phyloP scores from a whole-genome alignment of 1,140 invertebrate genomes.

The Ceratina japonica region DNA sequence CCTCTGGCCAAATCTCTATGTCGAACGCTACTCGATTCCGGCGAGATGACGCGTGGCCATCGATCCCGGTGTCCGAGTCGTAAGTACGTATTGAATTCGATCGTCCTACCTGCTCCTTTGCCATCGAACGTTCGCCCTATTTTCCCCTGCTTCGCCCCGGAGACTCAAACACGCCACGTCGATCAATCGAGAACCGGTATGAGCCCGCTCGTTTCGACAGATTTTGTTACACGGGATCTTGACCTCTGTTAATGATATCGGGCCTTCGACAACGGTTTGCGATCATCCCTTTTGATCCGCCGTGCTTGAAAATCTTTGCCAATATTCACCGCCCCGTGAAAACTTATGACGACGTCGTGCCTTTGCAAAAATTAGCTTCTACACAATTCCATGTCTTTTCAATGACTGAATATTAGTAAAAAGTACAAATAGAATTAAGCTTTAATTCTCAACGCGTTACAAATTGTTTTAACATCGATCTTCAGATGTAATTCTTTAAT shows the following conservation, averaged over 20 bases:
- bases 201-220: neutral
- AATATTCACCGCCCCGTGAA: no score
- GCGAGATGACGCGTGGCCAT: constrained; percentile 6
- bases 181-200: neutral
- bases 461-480: no score
- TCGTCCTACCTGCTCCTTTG: neutral
- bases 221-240: neutral
- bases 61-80: constrained; percentile 2
- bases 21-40: neutral
- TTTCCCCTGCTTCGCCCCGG: neutral
- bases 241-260: constrained; percentile 7
- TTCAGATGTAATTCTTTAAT: no score
- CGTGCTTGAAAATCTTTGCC: no score
- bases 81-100: constrained; percentile 19
- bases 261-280: neutral
- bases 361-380: no score
- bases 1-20: neutral
- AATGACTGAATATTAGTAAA: no score
- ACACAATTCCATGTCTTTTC: no score
- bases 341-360: no score
- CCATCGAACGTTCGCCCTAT: neutral
- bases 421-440: no score
- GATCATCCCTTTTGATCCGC: neutral
- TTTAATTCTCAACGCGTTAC: no score
- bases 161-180: neutral